These are phyloP conservation scores for Campoletis sonorensis DNA, from an alignment of 1,140 invertebrate species.

Conservation along the genomic window DNA sequence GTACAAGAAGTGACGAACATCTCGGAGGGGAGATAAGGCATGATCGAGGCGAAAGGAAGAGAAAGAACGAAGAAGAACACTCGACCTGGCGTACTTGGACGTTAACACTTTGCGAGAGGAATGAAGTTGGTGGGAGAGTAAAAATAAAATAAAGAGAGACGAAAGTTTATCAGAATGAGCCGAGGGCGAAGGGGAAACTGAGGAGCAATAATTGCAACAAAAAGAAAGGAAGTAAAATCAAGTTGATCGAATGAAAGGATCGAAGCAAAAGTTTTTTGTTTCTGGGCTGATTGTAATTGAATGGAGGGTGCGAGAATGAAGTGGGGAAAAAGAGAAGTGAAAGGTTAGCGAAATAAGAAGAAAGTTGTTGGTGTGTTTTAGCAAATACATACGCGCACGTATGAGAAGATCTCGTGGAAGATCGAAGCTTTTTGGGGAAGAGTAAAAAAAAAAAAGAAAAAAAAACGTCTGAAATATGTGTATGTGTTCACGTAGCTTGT, in stretches of 20 bases:
- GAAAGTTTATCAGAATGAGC: neutral
- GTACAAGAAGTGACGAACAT: neutral
- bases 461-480: neutral
- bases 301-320: slow-evolving; percentile 22
- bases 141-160: too few species aligned
- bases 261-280: slow-evolving; percentile 2
- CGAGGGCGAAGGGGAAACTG: neutral
- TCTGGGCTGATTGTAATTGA: slow-evolving; percentile 29
- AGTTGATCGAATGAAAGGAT: neutral
- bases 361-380: neutral
- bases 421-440: neutral
- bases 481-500: slow-evolving; percentile 14
- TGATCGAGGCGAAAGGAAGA: neutral
- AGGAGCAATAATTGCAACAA: slow-evolving; percentile 22
- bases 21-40: neutral
- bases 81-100: neutral
- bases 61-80: neutral
- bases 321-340: neutral
- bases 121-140: neutral
- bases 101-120: neutral
- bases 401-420: neutral
- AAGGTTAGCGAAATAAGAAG: neutral
- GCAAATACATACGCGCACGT: neutral
- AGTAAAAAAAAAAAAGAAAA: too few species aligned
- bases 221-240: neutral